Evolutionary conservation across 2,113 vertebrate genomes (phyloP), one percentile per base, ranked within the genome.

Genomic region (Dolichotis patagonum): DNA sequence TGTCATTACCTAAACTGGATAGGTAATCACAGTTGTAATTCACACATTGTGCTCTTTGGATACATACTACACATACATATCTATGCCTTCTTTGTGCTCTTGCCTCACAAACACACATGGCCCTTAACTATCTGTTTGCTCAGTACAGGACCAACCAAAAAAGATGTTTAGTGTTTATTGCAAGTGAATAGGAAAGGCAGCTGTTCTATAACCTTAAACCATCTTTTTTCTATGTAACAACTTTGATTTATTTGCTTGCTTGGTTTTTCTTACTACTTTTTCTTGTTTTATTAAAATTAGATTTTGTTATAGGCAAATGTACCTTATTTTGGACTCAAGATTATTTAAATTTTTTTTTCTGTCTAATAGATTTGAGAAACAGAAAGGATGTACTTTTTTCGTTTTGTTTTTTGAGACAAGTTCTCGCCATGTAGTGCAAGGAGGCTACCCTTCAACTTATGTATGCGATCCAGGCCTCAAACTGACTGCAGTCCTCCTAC

Each of bases 201-300:
- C 49, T 56, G 7, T 46, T 91, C 62, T 60, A 16, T 38, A 43
- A 35, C 14, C 20, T 69, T 46, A 71, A 26, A 28, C 3, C 14
- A 0, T 49, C 10, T 20, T 82, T 75, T 78, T 16, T 94, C 30
- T 77, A 24, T 20, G n/a, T 32, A 28, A 54, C n/a, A 9, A 69
- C 46, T 17, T 78, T 87, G 43, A 90, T 97, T 90, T 95, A 90
- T 97, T 90, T 95, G 16, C 41, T 88, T 91, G 14, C 24, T 92
- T 88, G 54, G 13, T 24, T 90, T 95, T 95, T 78, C 10, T 83
- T 95, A 58, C 54, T 83, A 71, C 88, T 30, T 85, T 81, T 71
- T 60, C 5, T 86, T 95, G n/a, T 93, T 85, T 77, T 56, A 14
- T 92, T 87, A 80, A 30, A 56, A 56, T 56, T 56, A 56, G 54